A percentile compares a stretch with the other conserved stretches of the same genome.
These are phyloP conservation scores for Stenotaenia linearis DNA, from an alignment of 2,888 invertebrate species.

Conservation along the genomic window DNA sequence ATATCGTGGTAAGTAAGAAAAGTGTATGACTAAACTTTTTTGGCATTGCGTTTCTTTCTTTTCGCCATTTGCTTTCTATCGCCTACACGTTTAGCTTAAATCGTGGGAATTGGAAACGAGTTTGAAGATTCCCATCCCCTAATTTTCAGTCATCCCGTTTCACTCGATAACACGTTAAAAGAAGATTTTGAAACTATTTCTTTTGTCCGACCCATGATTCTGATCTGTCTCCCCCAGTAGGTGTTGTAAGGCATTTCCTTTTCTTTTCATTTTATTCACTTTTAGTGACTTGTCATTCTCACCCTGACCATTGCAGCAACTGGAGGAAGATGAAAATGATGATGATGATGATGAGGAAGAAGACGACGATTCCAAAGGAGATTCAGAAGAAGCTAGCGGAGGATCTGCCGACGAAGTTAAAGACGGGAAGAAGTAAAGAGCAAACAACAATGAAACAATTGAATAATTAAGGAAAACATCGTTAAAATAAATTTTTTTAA, in stretches of 20 bases:
- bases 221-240: conserved; percentile 19
- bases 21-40: too few species aligned
- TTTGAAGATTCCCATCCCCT: too few species aligned
- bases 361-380: conserved; percentile 19
- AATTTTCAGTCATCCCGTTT: too few species aligned
- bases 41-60: too few species aligned
- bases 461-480: not conserved
- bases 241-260: conserved; percentile 19
- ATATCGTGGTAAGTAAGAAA: too few species aligned
- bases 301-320: conserved; percentile 19
- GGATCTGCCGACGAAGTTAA: not conserved
- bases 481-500: not conserved
- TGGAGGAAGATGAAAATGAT: conserved; percentile 19
- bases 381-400: not conserved
- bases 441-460: not conserved
- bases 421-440: not conserved
- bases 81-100: too few species aligned
- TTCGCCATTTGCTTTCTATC: too few species aligned
- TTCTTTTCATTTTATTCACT: conserved; percentile 19
- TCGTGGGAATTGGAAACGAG: too few species aligned
- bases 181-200: too few species aligned
- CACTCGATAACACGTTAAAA: too few species aligned
- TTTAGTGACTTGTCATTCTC: conserved; percentile 19
- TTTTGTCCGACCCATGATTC: not conserved
- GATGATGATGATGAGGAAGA: conserved; percentile 15